Conservation (phyloP, 2,888 invertebrate genomes). For the Xiphydria camelus region DNA sequence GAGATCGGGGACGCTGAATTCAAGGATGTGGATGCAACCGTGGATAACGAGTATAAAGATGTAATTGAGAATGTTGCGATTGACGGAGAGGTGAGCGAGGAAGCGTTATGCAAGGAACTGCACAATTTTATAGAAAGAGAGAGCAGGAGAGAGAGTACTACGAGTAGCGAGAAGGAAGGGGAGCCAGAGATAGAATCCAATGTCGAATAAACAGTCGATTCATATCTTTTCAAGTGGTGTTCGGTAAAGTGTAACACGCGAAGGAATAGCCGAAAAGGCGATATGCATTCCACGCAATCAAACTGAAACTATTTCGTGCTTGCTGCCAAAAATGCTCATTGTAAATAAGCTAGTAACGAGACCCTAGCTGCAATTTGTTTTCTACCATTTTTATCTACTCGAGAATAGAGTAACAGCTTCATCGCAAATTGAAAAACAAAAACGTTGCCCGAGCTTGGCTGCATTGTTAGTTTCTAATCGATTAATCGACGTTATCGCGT, state of each 20-base stretch:
- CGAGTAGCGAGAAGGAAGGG: slow-evolving; percentile 18
- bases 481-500: no score
- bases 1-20: slow-evolving; percentile 45
- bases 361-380: neutral
- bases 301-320: slow-evolving; percentile 9
- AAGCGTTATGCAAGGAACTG: slow-evolving; percentile 47
- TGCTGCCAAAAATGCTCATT: slow-evolving; percentile 4
- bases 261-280: no score
- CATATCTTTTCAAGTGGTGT: no score
- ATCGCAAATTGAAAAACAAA: no score
- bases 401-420: neutral
- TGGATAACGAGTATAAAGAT: slow-evolving; percentile 33
- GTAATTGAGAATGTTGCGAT: slow-evolving; percentile 37
- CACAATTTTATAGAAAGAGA: slow-evolving; percentile 49
- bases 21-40: slow-evolving; percentile 25
- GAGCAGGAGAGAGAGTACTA: slow-evolving; percentile 27
- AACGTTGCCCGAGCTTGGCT: no score
- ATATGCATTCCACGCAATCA: no score
- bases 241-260: no score
- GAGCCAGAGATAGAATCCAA: slow-evolving; percentile 15
- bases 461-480: no score
- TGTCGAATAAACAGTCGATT: neutral
- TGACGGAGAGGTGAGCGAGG: slow-evolving; percentile 43
- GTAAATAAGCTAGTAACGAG: slow-evolving; percentile 3
- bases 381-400: neutral